A percentile compares a stretch with the other conserved stretches of the same genome.
These are phyloP conservation scores for Varanus salvator DNA, from an alignment of 2,113 vertebrate species.

Conservation along the genomic window DNA sequence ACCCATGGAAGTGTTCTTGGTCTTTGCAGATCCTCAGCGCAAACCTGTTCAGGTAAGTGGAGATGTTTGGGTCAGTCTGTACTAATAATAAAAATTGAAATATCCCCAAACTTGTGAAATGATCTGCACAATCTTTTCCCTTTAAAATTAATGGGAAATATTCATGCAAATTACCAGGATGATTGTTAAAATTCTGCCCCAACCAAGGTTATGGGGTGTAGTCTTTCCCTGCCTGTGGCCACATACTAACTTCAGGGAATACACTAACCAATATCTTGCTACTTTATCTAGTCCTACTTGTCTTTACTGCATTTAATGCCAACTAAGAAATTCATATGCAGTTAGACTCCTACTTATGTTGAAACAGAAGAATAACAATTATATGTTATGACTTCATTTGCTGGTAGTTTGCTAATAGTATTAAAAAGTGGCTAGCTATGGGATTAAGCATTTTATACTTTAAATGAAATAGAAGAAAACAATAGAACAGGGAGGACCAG, in stretches of 20 bases:
- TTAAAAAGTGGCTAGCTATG: neutral
- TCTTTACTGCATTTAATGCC: neutral
- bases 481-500: no score
- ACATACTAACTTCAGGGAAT: neutral
- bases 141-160: neutral
- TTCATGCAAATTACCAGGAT: neutral
- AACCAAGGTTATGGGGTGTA: neutral
- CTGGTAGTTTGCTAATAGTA: neutral
- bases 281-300: neutral
- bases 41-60: constrained; percentile 89
- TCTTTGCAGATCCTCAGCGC: constrained; percentile 86
- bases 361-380: neutral
- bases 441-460: neutral
- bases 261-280: neutral
- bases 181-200: neutral
- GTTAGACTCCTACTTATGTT: neutral
- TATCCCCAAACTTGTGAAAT: neutral
- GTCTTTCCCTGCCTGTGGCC: neutral
- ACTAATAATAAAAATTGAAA: neutral
- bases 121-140: neutral
- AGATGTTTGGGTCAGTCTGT: neutral
- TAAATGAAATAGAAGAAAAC: no score
- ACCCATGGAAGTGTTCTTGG: constrained; percentile 89
- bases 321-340: neutral
- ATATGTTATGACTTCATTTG: neutral